Percentiles rank a stretch among this genome's conserved stretches.
Conservation (phyloP, 2,888 invertebrate species). For the Drosophila kanekoi region DNA sequence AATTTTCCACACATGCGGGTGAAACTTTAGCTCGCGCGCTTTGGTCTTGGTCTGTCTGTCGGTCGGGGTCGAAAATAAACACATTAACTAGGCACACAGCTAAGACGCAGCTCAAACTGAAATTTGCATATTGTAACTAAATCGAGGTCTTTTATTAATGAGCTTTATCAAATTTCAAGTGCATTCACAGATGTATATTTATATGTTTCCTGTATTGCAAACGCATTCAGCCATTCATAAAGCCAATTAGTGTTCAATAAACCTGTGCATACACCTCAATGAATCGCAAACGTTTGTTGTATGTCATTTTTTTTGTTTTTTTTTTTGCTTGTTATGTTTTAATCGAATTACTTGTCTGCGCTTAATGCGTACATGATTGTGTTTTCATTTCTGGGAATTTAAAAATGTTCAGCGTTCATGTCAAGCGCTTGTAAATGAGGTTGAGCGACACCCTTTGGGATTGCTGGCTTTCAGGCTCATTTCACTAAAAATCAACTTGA, state of each 20-base stretch:
- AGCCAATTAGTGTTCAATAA: constrained; percentile 42
- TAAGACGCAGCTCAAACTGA: no score
- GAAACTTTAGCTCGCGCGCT: no score
- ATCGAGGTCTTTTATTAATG: no score
- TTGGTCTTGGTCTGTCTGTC: no score
- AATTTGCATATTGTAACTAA: no score
- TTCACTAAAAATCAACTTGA: constrained; percentile 58
- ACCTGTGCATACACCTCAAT: constrained; percentile 45
- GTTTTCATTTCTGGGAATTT: constrained; percentile 1
- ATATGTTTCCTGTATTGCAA: background rate
- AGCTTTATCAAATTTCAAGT: no score
- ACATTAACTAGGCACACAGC: no score
- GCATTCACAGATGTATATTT: no score
- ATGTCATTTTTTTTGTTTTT: background rate
- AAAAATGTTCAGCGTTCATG: constrained; percentile 10
- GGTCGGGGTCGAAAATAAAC: no score
- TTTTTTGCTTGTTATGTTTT: constrained; percentile 2
- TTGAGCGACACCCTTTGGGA: constrained; percentile 37
- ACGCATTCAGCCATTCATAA: constrained; percentile 30
- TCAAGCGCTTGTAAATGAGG: constrained; percentile 38
- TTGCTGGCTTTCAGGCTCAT: constrained; percentile 30
- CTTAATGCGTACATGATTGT: constrained; percentile 10
- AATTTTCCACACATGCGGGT: no score
- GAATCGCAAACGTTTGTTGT: constrained; percentile 15
- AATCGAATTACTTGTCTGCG: constrained; percentile 21